A percentile compares a stretch with the other conserved stretches of the same genome.
Conservation (phyloP, 2,797 vertebrate species). For the Helostoma temminkii region DNA sequence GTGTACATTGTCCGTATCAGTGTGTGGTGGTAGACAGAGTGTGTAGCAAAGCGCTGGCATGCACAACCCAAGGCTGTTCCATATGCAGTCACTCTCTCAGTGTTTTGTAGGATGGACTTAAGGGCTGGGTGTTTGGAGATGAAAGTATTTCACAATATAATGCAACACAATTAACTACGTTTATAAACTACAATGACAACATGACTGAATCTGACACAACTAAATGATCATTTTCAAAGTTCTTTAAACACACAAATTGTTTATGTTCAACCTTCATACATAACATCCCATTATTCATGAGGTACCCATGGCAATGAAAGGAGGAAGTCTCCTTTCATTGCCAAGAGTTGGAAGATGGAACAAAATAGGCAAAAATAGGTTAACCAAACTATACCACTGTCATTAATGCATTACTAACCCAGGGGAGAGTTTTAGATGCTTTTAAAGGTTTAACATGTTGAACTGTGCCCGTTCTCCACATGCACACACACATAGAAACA, state of each 20-base stretch:
- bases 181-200: not conserved
- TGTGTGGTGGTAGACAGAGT: slow-evolving; percentile 15
- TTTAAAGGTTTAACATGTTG: slow-evolving; percentile 76
- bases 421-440: slow-evolving; percentile 55
- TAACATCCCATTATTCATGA: not conserved
- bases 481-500: slow-evolving; percentile 27
- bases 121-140: not conserved
- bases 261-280: not conserved
- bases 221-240: not conserved
- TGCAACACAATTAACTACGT: too few relatives aligned
- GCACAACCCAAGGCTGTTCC: slow-evolving; percentile 27
- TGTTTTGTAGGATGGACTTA: slow-evolving; percentile 27
- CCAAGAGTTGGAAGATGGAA: not conserved
- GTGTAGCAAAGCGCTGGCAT: slow-evolving; percentile 48
- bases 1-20: slow-evolving; percentile 35
- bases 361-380: slow-evolving; percentile 15
- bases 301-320: too few relatives aligned
- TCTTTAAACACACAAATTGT: not conserved
- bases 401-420: slow-evolving; percentile 56
- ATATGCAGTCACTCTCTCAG: slow-evolving; percentile 48
- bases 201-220: not conserved
- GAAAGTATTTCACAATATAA: slow-evolving; percentile 17
- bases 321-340: not conserved
- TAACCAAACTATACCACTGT: slow-evolving; percentile 24
- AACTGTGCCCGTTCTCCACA: slow-evolving; percentile 43